Evolutionary conservation across 2,888 invertebrate species (phyloP).

Genomic region (Bombylius major): DNA sequence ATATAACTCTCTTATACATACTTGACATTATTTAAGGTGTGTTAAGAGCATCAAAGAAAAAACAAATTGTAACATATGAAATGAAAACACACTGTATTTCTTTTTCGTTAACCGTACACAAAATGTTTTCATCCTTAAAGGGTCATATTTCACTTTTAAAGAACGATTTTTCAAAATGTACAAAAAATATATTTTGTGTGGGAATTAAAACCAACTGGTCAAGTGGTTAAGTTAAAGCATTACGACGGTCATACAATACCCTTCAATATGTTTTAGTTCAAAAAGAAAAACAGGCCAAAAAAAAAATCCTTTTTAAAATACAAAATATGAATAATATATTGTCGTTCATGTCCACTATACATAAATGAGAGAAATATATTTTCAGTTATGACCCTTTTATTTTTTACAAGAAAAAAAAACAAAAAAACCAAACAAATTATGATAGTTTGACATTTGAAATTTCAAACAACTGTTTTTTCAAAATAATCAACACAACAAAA

Average conservation of each 20-base stretch:
- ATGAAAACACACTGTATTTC: no score
- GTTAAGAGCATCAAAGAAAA: no score
- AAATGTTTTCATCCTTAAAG: conserved; percentile 1
- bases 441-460: neutral
- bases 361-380: no score
- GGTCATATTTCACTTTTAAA: conserved; percentile 5
- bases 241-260: neutral
- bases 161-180: neutral
- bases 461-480: conserved; percentile 4
- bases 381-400: neutral
- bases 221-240: conserved; percentile 2
- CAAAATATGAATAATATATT: no score
- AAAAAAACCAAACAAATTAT: conserved; percentile 1
- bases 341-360: no score
- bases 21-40: no score
- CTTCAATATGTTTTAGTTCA: neutral
- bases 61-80: no score
- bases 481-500: no score
- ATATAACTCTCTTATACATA: no score
- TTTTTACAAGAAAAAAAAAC: neutral
- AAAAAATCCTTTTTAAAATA: no score
- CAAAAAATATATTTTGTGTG: conserved; percentile 1
- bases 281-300: no score
- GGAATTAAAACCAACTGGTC: conserved; percentile 7
- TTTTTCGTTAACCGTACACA: neutral